Percentiles rank a stretch among this genome's conserved stretches.
Conservation (phyloP, 2,113 vertebrate genomes). For the Psammodynastes pulverulentus region DNA sequence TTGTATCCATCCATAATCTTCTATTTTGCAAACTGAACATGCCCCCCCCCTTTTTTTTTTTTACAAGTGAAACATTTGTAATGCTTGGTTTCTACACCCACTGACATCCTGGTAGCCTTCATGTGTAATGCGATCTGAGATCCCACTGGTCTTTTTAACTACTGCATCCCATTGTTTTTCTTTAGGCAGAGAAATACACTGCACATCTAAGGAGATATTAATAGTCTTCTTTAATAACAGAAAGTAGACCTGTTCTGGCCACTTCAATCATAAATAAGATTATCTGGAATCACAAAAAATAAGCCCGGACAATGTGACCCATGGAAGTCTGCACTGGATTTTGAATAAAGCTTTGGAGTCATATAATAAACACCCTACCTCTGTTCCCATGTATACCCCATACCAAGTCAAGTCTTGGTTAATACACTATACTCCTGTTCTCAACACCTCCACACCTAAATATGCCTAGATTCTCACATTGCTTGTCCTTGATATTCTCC, state of each 20-base stretch:
- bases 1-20: background rate
- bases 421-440: background rate
- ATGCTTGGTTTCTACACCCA: background rate
- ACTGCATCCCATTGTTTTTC: background rate
- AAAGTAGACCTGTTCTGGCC: background rate
- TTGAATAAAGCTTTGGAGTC: background rate
- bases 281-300: background rate
- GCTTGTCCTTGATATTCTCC: background rate
- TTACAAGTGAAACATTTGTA: background rate
- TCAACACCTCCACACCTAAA: background rate
- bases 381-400: background rate
- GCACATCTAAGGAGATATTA: background rate
- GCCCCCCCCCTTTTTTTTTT: background rate
- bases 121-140: background rate
- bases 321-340: background rate
- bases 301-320: background rate
- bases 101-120: background rate
- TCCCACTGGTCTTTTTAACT: background rate
- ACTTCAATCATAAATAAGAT: background rate
- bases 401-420: background rate
- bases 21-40: background rate
- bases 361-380: background rate
- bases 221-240: background rate
- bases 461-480: background rate
- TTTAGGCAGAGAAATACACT: background rate